Percentiles rank a stretch among this genome's conserved stretches.
Evolutionary conservation across 2,113 vertebrate species (phyloP).

Genomic region (Lamprotornis superbus): DNA sequence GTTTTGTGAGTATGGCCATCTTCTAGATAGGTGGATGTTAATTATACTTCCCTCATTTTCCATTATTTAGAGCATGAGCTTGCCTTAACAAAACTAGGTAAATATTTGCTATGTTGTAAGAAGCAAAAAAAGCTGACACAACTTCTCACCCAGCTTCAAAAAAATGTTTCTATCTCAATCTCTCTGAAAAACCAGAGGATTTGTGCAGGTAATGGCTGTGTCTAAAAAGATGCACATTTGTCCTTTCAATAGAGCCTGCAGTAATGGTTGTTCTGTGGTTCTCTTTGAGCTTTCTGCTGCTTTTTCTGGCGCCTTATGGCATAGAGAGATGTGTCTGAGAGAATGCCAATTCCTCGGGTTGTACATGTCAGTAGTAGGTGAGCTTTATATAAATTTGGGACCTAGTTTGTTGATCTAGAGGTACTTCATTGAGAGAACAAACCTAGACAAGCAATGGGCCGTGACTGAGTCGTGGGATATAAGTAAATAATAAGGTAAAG

Average conservation of each 20-base stretch:
- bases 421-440: neutral
- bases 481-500: neutral
- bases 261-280: neutral
- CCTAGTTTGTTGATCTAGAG: neutral
- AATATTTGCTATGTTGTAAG: neutral
- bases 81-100: neutral
- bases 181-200: neutral
- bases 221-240: neutral
- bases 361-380: neutral
- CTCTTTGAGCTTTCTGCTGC: neutral
- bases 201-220: neutral
- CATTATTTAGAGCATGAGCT: neutral
- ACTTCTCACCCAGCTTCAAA: neutral
- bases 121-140: neutral
- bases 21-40: neutral
- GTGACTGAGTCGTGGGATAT: neutral
- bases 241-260: neutral
- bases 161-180: neutral
- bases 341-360: neutral
- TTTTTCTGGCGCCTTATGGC: neutral
- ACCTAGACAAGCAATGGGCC: neutral
- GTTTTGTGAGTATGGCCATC: neutral
- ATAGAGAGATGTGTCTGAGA: neutral
- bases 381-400: neutral
- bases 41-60: neutral